A percentile compares a stretch with the other conserved stretches of the same genome.
Conservation (phyloP, 1,140 invertebrate genomes). For the Lasioglossum albipes region DNA sequence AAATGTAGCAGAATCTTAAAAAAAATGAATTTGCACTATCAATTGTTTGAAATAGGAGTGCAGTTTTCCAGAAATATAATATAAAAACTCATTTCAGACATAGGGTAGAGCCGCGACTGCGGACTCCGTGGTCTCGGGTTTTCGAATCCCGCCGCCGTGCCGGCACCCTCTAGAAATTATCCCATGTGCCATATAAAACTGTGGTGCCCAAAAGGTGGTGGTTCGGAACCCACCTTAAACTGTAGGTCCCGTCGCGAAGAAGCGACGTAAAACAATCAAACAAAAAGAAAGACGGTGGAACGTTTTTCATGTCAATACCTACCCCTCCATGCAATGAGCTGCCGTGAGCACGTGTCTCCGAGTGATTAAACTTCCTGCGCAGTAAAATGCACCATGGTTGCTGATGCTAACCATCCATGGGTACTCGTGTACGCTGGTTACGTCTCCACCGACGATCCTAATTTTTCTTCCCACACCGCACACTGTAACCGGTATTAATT, state of each 20-base stretch:
- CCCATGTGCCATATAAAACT: too few relatives aligned
- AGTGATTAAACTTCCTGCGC: constrained; percentile 86
- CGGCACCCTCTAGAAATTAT: too few relatives aligned
- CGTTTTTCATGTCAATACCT: constrained; percentile 46
- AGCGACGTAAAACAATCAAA: too few relatives aligned
- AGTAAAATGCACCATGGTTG: constrained; percentile 86
- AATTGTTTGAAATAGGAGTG: background rate
- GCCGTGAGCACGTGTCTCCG: constrained; percentile 82
- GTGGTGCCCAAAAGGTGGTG: too few relatives aligned
- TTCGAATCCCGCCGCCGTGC: too few relatives aligned
- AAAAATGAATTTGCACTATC: background rate
- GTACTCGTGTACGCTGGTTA: constrained; percentile 85
- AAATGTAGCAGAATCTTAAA: too few relatives aligned
- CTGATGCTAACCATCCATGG: constrained; percentile 87
- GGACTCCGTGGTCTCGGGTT: too few relatives aligned
- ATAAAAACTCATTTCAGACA: background rate
- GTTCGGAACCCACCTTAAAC: too few relatives aligned
- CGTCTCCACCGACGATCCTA: constrained; percentile 87
- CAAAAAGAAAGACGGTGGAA: too few relatives aligned
- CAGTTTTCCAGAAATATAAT: background rate
- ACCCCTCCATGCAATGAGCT: constrained; percentile 83
- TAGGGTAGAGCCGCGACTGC: too few relatives aligned
- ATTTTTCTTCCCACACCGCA: constrained; percentile 85
- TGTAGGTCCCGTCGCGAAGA: too few relatives aligned
- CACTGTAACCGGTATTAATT: constrained; percentile 77